phyloP scores from a whole-genome alignment of 2,797 vertebrate species.

The Protonibea diacanthus region DNA sequence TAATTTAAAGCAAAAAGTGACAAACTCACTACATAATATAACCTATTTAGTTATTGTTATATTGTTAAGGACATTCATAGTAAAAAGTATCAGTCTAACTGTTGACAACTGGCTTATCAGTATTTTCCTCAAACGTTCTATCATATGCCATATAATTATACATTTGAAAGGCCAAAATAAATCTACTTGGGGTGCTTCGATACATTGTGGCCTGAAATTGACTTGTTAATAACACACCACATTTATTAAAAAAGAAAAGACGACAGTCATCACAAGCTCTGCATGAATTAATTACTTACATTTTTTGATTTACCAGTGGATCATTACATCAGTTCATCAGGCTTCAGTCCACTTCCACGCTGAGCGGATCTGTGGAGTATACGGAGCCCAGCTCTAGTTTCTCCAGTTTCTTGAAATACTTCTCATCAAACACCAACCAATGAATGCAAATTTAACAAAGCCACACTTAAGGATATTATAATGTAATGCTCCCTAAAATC shows the following conservation, averaged over 20 bases:
- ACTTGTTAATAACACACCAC: background rate
- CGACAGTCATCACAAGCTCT: background rate
- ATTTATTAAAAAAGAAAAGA: background rate
- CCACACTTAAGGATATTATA: background rate
- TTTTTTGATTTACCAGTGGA: background rate
- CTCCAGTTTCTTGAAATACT: background rate
- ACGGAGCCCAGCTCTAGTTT: background rate
- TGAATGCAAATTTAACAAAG: constrained; percentile 11
- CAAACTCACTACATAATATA: background rate
- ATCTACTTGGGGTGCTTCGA: background rate
- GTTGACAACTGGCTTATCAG: background rate
- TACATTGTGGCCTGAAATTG: background rate
- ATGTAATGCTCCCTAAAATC: background rate
- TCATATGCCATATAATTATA: background rate
- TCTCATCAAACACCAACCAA: background rate
- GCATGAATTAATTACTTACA: background rate
- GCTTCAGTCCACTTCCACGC: background rate
- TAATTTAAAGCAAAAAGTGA: constrained; percentile 10
- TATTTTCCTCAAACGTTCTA: background rate
- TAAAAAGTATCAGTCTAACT: background rate
- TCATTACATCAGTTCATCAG: background rate
- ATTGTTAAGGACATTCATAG: background rate
- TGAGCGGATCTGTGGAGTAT: background rate
- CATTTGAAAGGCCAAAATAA: background rate
- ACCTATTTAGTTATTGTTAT: background rate